Base-by-base conservation (phyloP, 2,797 vertebrate genomes). In the Carcharodon carcharias region DNA sequence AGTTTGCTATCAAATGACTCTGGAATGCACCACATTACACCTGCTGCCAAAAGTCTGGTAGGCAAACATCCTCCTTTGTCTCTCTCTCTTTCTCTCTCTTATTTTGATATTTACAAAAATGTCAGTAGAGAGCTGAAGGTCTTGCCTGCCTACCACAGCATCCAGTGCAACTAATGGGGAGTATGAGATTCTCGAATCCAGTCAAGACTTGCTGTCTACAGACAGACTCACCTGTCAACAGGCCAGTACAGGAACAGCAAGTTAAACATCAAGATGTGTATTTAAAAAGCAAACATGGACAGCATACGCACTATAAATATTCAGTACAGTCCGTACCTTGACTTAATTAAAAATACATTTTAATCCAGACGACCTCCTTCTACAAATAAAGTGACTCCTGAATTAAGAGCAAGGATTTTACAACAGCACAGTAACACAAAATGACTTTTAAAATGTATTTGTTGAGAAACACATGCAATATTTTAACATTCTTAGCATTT, bases 281-380 rank as follows among this genome's bases (percentile, higher is more conserved):
- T 89, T 89, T 89, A 58, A 58, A 89, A 89, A 89, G 88, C 56
- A 89, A 89, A 89, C 88, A 89, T 56, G 28, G 28, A 35, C 54
- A 89, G 14, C 26, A 28, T 28, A 23, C 80, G 14, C 31, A 89
- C 54, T 89, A 89, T 89, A 89, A 89, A 89, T 54, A 89, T 89
- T 89, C 28, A 9, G 88, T 89, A 58, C 28, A 14, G 26, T 58
- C 88, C 11, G 26, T 31, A 61, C 56, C 56, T 89, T 56, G 56
- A 14, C 54, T 89, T 89, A 58, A 58, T 89, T 31, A 58, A 35
- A 58, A 89, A 58, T 89, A 58, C 56, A 35, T 58, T 58, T 58
- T 89, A 89, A 58, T 31, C 40, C 28, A 14, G 28, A 89, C 12
- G 4, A 89, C 56, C 11, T 56, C 9, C 11, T 89, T 89, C 88